A percentile compares a stretch with the other conserved stretches of the same genome.
Conservation (phyloP, 2,888 invertebrate species). For the Desoria tigrina region DNA sequence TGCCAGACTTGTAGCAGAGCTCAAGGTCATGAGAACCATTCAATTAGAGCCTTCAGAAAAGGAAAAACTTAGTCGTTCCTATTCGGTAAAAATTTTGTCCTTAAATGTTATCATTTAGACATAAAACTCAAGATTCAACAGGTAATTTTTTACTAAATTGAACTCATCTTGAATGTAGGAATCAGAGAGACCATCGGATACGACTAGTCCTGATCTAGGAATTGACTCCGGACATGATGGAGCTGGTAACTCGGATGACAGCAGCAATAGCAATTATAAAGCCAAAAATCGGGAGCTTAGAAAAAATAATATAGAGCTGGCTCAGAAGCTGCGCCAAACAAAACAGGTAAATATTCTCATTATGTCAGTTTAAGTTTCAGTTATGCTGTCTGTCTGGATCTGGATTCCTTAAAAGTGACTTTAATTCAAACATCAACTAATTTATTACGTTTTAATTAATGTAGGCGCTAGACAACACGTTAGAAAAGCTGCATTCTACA, state of each 20-base stretch:
- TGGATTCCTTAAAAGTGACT: no score
- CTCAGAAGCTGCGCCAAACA: constrained; percentile 44
- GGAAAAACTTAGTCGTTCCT: constrained; percentile 1
- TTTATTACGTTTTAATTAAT: no score
- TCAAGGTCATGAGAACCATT: constrained; percentile 33
- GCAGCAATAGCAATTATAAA: constrained; percentile 34
- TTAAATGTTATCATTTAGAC: no score
- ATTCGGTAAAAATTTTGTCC: constrained; percentile 1
- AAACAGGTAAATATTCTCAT: constrained; percentile 36
- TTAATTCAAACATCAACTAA: no score
- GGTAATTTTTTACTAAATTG: no score
- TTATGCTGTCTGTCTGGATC: no score
- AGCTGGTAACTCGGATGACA: constrained; percentile 41
- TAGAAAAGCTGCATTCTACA: constrained; percentile 71
- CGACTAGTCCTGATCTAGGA: constrained; percentile 79
- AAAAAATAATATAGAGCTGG: constrained; percentile 43
- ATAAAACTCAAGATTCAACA: no score
- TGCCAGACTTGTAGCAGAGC: constrained; percentile 44
- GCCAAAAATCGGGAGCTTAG: constrained; percentile 44
- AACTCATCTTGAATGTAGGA: constrained; percentile 23
- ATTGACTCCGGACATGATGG: constrained; percentile 75
- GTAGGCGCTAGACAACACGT: constrained; percentile 72
- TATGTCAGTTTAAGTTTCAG: not conserved
- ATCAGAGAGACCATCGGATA: constrained; percentile 34
- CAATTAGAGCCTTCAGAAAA: constrained; percentile 3